Conservation (phyloP, 2,888 invertebrate species). For the Cataglyphis rosenhaueri region DNA sequence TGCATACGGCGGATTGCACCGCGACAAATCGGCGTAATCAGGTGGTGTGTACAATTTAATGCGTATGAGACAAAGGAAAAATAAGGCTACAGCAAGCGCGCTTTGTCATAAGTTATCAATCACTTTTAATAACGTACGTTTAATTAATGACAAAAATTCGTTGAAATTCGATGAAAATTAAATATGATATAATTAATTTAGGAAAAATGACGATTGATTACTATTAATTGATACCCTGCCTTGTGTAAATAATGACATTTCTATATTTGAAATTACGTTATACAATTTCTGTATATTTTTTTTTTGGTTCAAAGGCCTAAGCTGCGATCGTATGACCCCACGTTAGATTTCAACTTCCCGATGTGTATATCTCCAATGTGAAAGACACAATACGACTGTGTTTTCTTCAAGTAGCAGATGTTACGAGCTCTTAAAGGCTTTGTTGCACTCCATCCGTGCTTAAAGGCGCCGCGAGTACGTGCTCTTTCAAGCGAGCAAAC, state of each 20-base stretch:
- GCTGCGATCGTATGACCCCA: constrained; percentile 5
- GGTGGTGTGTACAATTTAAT: constrained; percentile 41
- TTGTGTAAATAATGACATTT: constrained; percentile 1
- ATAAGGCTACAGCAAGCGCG: constrained; percentile 3
- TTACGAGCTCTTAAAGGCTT: constrained; percentile 66
- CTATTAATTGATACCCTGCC: background rate
- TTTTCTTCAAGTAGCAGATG: constrained; percentile 72
- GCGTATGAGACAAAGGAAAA: constrained; percentile 33
- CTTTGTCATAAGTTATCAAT: constrained; percentile 28
- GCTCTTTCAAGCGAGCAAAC: constrained; percentile 64
- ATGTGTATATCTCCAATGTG: constrained; percentile 58
- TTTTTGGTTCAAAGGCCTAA: background rate
- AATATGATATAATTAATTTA: background rate
- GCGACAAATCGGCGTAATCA: constrained; percentile 44
- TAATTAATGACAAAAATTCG: background rate
- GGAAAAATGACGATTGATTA: background rate
- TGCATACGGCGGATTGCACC: constrained; percentile 44
- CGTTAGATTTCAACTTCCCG: constrained; percentile 1
- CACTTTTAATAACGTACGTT: constrained; percentile 18
- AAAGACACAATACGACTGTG: constrained; percentile 67
- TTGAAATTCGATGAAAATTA: background rate
- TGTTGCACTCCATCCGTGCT: constrained; percentile 63
- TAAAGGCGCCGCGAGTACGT: constrained; percentile 58
- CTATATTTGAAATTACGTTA: background rate
- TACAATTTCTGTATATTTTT: background rate